These are phyloP conservation scores for Matsumyia berberina DNA, from an alignment of 2,888 invertebrate genomes.

Conservation along the genomic window DNA sequence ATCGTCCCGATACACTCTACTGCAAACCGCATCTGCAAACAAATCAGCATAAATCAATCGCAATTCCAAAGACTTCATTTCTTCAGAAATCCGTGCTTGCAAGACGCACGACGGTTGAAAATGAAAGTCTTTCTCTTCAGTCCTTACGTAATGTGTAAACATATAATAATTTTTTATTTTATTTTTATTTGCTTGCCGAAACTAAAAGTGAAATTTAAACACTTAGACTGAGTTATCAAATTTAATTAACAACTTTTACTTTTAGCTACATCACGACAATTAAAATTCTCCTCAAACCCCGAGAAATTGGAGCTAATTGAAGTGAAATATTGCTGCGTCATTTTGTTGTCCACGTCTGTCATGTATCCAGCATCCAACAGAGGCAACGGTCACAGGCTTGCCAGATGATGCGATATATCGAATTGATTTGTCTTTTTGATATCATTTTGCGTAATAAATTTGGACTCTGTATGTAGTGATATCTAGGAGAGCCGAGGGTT, in stretches of 20 bases:
- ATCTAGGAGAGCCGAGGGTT: no score
- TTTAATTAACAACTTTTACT: constrained; percentile 74
- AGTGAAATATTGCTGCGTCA: constrained; percentile 14
- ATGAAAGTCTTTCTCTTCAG: constrained; percentile 33
- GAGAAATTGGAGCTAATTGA: constrained; percentile 56
- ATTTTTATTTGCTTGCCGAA: constrained; percentile 18
- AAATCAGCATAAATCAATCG: constrained; percentile 12
- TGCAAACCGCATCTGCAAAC: not conserved
- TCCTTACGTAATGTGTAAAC: constrained; percentile 10
- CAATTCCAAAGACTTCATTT: not conserved
- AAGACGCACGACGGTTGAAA: constrained; percentile 21
- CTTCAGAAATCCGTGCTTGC: not conserved
- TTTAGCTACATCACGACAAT: constrained; percentile 32
- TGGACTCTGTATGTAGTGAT: no score
- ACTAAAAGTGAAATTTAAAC: constrained; percentile 66
- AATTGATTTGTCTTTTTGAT: no score
- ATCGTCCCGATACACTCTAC: not conserved
- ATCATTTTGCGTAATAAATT: no score
- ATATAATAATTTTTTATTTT: no score
- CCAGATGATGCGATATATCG: no score
- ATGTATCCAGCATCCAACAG: constrained; percentile 10
- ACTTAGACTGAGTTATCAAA: constrained; percentile 54
- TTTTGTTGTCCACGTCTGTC: not conserved
- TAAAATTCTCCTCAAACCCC: constrained; percentile 17
- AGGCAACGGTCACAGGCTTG: no score